phyloP scores from a whole-genome alignment of 1,140 invertebrate species.

The Drosophila arawakana region DNA sequence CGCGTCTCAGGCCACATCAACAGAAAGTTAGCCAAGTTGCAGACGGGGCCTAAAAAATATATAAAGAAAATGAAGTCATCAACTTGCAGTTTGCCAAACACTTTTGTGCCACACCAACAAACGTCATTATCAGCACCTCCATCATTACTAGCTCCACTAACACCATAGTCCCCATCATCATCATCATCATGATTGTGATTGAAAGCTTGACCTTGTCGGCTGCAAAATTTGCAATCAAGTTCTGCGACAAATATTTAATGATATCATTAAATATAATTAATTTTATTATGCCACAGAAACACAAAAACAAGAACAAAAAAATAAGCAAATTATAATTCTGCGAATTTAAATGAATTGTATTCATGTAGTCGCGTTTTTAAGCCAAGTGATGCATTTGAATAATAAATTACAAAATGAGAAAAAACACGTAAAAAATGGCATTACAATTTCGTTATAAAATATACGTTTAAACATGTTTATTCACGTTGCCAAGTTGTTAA shows the following conservation, averaged over 20 bases:
- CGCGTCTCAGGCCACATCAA: constrained; percentile 40
- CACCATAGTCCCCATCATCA: background rate
- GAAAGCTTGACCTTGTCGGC: constrained; percentile 3
- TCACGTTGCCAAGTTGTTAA: background rate
- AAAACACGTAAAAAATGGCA: constrained; percentile 9
- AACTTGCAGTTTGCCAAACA: constrained; percentile 4
- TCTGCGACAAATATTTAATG: constrained; percentile 24
- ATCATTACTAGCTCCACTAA: background rate
- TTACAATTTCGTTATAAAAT: constrained; percentile 12
- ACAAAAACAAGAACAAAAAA: background rate
- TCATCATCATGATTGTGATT: background rate
- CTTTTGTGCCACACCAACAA: constrained; percentile 6
- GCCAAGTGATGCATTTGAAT: constrained; percentile 11
- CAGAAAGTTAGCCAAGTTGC: constrained; percentile 54
- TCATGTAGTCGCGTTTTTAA: background rate
- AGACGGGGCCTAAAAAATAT: constrained; percentile 13
- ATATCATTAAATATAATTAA: constrained; percentile 28
- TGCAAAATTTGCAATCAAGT: constrained; percentile 6
- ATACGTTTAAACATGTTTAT: constrained; percentile 3
- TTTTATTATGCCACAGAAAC: constrained; percentile 17
- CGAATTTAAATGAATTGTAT: constrained; percentile 1
- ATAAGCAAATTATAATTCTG: background rate
- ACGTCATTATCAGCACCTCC: background rate
- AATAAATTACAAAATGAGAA: constrained; percentile 6
- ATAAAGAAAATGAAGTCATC: constrained; percentile 32